These are phyloP conservation scores for Cyanistes caeruleus DNA, from an alignment of 2,113 vertebrate genomes.

Conservation along the genomic window DNA sequence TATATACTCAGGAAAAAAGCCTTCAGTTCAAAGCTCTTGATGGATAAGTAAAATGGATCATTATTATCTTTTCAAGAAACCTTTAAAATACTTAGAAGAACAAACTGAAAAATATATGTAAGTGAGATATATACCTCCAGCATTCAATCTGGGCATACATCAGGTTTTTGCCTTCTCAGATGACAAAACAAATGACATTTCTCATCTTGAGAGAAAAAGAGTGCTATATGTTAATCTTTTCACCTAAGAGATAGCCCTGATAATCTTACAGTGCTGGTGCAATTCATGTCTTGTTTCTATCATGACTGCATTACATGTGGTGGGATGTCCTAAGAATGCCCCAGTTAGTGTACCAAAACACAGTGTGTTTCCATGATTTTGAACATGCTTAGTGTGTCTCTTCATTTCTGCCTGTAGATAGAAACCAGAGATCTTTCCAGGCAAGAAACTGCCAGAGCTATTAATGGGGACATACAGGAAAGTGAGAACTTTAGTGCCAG, in stretches of 20 bases:
- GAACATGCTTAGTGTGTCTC: background rate
- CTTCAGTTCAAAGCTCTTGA: constrained; percentile 60
- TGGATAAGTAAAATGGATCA: constrained; percentile 68
- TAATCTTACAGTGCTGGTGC: background rate
- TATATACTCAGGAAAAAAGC: constrained; percentile 47
- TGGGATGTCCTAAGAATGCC: background rate
- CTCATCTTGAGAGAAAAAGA: background rate
- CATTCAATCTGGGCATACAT: background rate
- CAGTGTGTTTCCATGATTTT: background rate
- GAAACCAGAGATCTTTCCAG: background rate
- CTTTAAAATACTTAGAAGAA: constrained; percentile 50
- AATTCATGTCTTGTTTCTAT: background rate
- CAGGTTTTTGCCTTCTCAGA: background rate
- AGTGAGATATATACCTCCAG: background rate
- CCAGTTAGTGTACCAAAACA: background rate
- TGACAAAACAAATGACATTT: background rate
- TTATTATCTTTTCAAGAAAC: constrained; percentile 68
- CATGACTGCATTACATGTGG: background rate
- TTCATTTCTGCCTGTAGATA: background rate
- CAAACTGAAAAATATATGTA: constrained; percentile 16
- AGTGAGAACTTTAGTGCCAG: background rate
- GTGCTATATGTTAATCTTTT: background rate
- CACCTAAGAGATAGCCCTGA: background rate
- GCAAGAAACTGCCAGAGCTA: background rate
- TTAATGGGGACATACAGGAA: background rate